A percentile compares a stretch with the other conserved stretches of the same genome.
Conservation (phyloP, 2,888 invertebrate genomes). For the Acanthosepion lycidas region DNA sequence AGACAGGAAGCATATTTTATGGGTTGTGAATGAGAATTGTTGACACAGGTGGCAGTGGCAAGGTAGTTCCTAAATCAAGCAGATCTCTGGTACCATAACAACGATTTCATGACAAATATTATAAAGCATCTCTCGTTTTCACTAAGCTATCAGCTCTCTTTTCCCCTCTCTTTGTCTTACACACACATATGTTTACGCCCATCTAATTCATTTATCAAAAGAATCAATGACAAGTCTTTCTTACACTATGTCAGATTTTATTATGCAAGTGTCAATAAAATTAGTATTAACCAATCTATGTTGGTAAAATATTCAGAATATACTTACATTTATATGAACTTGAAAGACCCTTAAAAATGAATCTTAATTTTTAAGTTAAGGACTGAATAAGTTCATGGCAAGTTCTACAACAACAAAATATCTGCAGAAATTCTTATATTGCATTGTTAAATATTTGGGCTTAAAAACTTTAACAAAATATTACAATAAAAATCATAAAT, state of each 20-base stretch:
- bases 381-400: no score
- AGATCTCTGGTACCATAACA: neutral
- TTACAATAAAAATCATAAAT: no score
- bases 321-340: no score
- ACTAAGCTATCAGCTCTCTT: neutral
- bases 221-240: slow-evolving; percentile 17
- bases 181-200: neutral
- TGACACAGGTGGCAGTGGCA: neutral
- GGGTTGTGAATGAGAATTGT: neutral
- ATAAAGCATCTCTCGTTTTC: neutral
- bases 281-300: no score
- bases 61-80: neutral
- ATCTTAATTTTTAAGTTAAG: no score
- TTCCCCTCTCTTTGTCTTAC: neutral
- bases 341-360: no score
- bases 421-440: no score
- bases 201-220: neutral
- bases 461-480: no score
- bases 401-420: no score
- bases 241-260: neutral
- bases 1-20: neutral
- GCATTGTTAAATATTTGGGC: no score
- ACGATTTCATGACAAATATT: slow-evolving; percentile 4
- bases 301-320: no score
- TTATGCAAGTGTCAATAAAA: neutral